Evolutionary conservation across 2,113 vertebrate species (phyloP).

Genomic region (Oophaga pumilio): DNA sequence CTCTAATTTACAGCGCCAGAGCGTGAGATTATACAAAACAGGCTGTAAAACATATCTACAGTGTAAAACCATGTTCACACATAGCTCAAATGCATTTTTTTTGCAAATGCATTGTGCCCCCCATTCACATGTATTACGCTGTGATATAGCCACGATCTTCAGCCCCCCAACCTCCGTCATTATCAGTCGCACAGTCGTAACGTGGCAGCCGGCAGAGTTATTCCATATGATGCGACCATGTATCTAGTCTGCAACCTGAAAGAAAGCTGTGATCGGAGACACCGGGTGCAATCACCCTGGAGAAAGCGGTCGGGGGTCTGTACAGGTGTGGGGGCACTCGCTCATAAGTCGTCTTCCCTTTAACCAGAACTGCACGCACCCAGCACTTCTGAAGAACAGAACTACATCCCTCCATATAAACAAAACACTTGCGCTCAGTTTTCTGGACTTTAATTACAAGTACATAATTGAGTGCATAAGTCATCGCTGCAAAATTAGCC

Average conservation of each 20-base stretch:
- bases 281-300: not conserved
- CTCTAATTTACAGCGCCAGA: too few relatives aligned
- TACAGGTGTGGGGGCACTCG: not conserved
- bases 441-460: slow-evolving; percentile 50
- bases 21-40: too few relatives aligned
- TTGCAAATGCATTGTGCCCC: too few relatives aligned
- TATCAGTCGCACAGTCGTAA: too few relatives aligned
- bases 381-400: slow-evolving; percentile 35
- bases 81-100: too few relatives aligned
- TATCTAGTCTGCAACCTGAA: not conserved
- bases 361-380: not conserved
- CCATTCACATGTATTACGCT: too few relatives aligned
- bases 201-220: too few relatives aligned
- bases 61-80: too few relatives aligned
- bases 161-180: too few relatives aligned
- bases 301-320: not conserved
- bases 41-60: too few relatives aligned
- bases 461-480: slow-evolving; percentile 50
- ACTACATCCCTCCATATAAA: slow-evolving; percentile 28
- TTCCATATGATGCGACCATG: too few relatives aligned
- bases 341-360: not conserved
- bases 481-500: slow-evolving; percentile 43
- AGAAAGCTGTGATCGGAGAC: not conserved
- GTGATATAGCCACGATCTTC: too few relatives aligned
- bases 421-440: not conserved